Base-by-base conservation (phyloP, 2,888 invertebrate species). In the Pseudococcus longispinus region DNA sequence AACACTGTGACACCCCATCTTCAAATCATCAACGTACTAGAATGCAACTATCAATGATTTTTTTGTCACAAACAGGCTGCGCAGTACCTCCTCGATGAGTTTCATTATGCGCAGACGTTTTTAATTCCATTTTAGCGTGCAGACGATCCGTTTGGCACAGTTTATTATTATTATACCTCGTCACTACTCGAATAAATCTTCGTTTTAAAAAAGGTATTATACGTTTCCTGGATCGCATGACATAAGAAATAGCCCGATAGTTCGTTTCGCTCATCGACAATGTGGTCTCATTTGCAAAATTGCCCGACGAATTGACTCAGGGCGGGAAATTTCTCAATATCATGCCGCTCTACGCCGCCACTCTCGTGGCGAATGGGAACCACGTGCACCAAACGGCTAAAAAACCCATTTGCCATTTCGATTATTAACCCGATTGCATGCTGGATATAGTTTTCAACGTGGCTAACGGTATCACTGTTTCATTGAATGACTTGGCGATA, bases 341-440 rank as follows among this genome's bases (percentile, higher is more conserved):
- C 9, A 8, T 60, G 8, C 23, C 23, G 1, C 60, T 4, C 60
- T 60, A 23, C 60, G 60, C 23, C 0, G 20, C 20, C 23, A 9
- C 23, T 20, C n/a, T 18, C 2, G n/a, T 6, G 18, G n/a, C 2
- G n/a, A 51, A 51, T 51, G 8, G 4, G 5, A 51, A 65, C 65
- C 23, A 29, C 70, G 29, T 70, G 29, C 70, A 18, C 26, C 3
- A 29, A 70, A 70, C 29, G 29, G 70, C 29, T 18, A 70, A 29
- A 70, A 29, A 70, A 70, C 13, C 26, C 70, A 70, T 70, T 70
- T 70, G 6, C 20, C 60, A 23, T 20, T 60, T 60, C 29, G 70
- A 70, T 70, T 60, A 70, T 29, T 70, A 70, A 70, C 70, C 26
- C 29, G 29, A 70, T 70, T 29, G 70, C 70, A 70, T 70, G 70